phyloP scores from a whole-genome alignment of 2,797 vertebrate genomes.

The Meriones psammophilus region DNA sequence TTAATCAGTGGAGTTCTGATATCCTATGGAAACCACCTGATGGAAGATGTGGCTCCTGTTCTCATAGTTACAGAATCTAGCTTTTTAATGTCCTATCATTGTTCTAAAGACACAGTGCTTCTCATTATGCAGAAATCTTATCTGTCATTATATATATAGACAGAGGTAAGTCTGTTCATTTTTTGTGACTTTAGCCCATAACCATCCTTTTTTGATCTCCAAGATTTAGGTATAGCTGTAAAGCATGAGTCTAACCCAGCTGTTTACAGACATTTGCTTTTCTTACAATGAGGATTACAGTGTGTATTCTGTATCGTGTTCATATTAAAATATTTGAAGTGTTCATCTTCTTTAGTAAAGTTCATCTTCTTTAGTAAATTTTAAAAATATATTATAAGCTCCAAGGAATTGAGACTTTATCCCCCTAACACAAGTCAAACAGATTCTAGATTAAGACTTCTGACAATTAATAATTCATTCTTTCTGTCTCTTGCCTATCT shows the following conservation, averaged over 20 bases:
- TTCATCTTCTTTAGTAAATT: neutral
- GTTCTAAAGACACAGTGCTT: neutral
- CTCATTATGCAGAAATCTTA: neutral
- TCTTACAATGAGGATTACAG: neutral
- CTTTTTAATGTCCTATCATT: neutral
- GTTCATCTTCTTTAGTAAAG: neutral
- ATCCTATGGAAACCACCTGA: neutral
- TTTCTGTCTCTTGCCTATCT: neutral
- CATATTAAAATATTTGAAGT: neutral
- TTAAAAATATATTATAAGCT: neutral
- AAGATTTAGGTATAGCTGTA: neutral
- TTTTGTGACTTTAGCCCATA: neutral
- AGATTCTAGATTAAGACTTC: neutral
- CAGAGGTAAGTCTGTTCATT: no score
- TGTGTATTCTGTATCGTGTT: neutral
- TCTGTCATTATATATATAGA: neutral
- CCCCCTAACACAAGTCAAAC: neutral
- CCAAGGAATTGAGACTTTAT: no score
- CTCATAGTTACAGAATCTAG: neutral
- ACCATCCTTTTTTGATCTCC: no score
- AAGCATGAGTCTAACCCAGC: neutral
- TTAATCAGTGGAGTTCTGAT: neutral
- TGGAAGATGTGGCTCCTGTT: neutral
- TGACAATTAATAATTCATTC: neutral
- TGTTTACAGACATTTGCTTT: neutral